These are phyloP conservation scores for Pelodiscus sinensis DNA, from an alignment of 2,113 vertebrate genomes.

Conservation along the genomic window DNA sequence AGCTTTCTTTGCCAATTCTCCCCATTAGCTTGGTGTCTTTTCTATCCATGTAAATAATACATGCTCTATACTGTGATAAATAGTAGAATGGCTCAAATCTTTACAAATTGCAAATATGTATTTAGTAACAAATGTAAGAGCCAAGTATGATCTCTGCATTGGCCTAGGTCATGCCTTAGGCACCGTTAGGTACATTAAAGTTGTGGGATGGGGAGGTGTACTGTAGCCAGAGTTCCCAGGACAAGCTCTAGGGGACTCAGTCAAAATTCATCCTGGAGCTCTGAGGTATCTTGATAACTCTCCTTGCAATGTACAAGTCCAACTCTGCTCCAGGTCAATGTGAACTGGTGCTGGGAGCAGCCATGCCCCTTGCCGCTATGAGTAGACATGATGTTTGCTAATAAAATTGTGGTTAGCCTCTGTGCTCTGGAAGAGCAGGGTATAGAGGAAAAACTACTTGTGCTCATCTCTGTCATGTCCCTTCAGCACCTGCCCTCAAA, in stretches of 20 bases:
- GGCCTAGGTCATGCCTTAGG: not conserved
- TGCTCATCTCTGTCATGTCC: not conserved
- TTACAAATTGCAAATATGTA: not conserved
- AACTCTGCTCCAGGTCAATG: too few species aligned
- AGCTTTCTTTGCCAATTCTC: not conserved
- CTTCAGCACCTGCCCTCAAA: not conserved
- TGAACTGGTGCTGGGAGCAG: too few species aligned
- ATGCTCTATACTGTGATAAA: not conserved
- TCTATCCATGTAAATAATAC: not conserved
- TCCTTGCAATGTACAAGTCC: not conserved
- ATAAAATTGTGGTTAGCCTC: not conserved
- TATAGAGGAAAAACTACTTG: not conserved
- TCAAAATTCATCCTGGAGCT: rapidly evolving
- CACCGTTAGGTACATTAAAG: rapidly evolving
- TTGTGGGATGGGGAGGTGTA: not conserved
- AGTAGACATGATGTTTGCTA: not conserved
- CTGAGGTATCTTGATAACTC: rapidly evolving
- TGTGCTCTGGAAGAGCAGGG: too few species aligned
- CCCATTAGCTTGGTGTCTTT: not conserved
- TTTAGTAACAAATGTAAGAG: not conserved
- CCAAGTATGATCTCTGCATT: rapidly evolving
- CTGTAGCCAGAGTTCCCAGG: not conserved
- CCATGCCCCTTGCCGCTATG: rapidly evolving
- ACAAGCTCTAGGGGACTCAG: not conserved
- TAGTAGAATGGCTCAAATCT: not conserved